Conservation (phyloP, 2,888 invertebrate species). For the Orthonychiurus folsomi region DNA sequence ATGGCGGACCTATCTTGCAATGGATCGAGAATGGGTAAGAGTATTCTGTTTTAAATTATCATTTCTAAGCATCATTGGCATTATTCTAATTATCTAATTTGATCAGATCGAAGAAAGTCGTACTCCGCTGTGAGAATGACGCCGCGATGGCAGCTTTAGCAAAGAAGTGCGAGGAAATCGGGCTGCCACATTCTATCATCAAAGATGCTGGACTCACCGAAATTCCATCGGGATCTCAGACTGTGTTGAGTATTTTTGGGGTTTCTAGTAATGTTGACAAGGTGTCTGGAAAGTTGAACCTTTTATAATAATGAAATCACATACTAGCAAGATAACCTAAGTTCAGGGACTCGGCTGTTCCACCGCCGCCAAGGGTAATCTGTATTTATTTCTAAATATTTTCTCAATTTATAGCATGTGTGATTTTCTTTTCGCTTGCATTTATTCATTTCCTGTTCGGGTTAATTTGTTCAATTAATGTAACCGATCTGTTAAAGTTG, state of each 20-base stretch:
- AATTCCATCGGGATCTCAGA: constrained; percentile 46
- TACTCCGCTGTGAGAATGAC: constrained; percentile 45
- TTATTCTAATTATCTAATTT: constrained; percentile 12
- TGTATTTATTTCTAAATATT: background rate
- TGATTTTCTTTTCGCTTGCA: background rate
- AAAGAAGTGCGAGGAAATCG: constrained; percentile 35
- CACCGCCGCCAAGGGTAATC: background rate
- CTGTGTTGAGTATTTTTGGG: constrained; percentile 49
- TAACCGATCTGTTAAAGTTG: too few species aligned
- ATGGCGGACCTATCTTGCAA: constrained; percentile 37
- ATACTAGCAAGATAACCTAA: too few species aligned
- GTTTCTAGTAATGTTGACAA: constrained; percentile 46
- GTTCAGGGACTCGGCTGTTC: background rate
- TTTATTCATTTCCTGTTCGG: background rate
- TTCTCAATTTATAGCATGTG: background rate
- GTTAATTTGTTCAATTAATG: background rate
- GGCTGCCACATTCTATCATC: constrained; percentile 30
- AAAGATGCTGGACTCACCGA: constrained; percentile 46
- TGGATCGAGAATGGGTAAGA: constrained; percentile 40
- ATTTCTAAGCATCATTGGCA: too few species aligned
- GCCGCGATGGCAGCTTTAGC: constrained; percentile 45
- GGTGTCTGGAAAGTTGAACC: constrained; percentile 44
- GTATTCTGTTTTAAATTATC: background rate
- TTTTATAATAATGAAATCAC: constrained; percentile 27
- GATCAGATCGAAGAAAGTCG: constrained; percentile 47